Base-by-base conservation (phyloP, 1,140 invertebrate species). In the Gerris buenoi region DNA sequence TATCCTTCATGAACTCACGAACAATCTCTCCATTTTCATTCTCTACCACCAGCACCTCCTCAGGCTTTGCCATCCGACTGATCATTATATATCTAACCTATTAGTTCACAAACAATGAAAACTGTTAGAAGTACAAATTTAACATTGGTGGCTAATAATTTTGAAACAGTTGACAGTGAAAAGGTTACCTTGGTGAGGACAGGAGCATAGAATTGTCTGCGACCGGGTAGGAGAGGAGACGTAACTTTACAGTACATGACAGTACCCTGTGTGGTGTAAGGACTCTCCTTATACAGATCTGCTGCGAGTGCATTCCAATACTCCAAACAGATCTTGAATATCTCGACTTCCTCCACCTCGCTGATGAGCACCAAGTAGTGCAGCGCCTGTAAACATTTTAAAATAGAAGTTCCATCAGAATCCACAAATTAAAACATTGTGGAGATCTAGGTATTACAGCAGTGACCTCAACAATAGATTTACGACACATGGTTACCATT, bases 1-100 rank as follows among this genome's bases (percentile, higher is more conserved):
- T 99, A 78, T 99, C 97, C 79, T 98, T 98, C 93, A 99, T 98
- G 76, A 99, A 97, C 78, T 99, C 97, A 63, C 97, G 80, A 1
- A 99, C 96, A 65, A 99, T 96, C 81, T 99, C 97, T 27, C 97
- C 97, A 79, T 99, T 97, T 78, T 99, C 97, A 83, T 99, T 99
- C 79, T 99, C 97, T n/a, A 99, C 97, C 65, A 99, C 95, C n/a
- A 99, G 82, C 3, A 99, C 97, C 82, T 99, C 97, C 79, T 99
- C 97, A 0, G 97, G 97, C 78, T 98, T 99, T 0, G 97, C 97
- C 97, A 99, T 99, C 72, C 96, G 85, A 59, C 92, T 95, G 65
- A 99, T 99, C 95, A 99, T 99, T 25, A 98, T 95, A 72, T 92
- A 91, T n/a, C 97, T 83, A 18, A 99, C 88, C 78, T 85, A 68